Evolutionary conservation across 2,113 vertebrate genomes (phyloP).

Genomic region (Hemiprocne comata): DNA sequence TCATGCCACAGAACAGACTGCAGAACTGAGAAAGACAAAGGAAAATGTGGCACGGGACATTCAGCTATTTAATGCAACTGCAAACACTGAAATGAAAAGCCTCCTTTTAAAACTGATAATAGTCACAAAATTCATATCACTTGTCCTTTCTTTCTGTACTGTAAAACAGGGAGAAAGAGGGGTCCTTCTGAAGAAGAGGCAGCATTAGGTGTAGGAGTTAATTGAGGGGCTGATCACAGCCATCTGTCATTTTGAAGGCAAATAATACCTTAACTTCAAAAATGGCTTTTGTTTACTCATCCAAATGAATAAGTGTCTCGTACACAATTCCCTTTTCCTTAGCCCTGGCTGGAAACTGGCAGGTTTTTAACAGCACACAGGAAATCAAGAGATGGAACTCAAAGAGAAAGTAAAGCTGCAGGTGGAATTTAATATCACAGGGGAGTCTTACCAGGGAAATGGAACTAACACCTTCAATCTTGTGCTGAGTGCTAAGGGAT

Average conservation of each 20-base stretch:
- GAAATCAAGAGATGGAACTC: not conserved
- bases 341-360: not conserved
- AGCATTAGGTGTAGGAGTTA: not conserved
- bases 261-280: not conserved
- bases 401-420: not conserved
- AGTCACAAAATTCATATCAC: not conserved
- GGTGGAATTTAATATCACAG: constrained; percentile 7
- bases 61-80: not conserved
- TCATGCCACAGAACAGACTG: not conserved
- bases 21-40: not conserved
- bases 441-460: constrained; percentile 7
- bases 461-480: constrained; percentile 35
- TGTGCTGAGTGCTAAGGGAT: not conserved
- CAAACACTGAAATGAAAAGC: not conserved
- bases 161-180: not conserved
- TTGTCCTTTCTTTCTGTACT: not conserved
- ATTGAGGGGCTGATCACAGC: not conserved
- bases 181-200: not conserved
- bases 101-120: not conserved
- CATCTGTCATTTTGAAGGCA: not conserved
- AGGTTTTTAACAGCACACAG: not conserved
- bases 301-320: not conserved
- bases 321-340: not conserved
- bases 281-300: not conserved
- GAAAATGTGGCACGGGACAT: not conserved